These are phyloP conservation scores for Bibio marci DNA, from an alignment of 2,888 invertebrate species.

Conservation along the genomic window DNA sequence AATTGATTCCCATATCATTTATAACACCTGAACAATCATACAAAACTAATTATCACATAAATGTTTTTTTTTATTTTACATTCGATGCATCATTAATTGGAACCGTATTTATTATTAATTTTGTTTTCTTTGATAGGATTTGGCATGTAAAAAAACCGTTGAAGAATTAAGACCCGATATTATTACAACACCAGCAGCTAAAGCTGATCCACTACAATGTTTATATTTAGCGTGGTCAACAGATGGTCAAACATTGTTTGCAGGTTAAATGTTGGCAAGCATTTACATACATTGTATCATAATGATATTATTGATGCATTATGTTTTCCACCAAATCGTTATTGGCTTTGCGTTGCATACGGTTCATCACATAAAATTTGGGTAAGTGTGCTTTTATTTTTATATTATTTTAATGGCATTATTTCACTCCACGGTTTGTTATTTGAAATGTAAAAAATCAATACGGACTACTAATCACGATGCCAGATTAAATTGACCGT, in stretches of 20 bases:
- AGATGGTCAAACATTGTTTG: slow-evolving; percentile 96
- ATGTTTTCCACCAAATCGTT: slow-evolving; percentile 98
- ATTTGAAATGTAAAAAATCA: not conserved
- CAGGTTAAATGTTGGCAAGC: slow-evolving; percentile 99
- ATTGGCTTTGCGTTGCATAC: slow-evolving; percentile 98
- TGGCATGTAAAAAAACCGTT: slow-evolving; percentile 98
- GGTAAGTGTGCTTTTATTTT: slow-evolving; percentile 43
- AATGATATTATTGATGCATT: slow-evolving; percentile 96
- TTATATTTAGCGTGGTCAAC: slow-evolving; percentile 97
- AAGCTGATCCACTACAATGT: slow-evolving; percentile 89
- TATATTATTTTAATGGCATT: slow-evolving; percentile 1
- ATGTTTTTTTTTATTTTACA: no score
- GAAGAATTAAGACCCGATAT: slow-evolving; percentile 97
- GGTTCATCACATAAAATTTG: slow-evolving; percentile 98
- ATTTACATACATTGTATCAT: slow-evolving; percentile 95
- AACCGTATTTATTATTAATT: not conserved
- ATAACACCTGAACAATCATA: slow-evolving; percentile 5
- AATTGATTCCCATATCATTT: not conserved
- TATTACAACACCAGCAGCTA: slow-evolving; percentile 55
- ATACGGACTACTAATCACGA: slow-evolving; percentile 1
- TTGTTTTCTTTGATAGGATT: slow-evolving; percentile 42
- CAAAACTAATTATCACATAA: no score
- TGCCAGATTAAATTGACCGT: slow-evolving; percentile 3
- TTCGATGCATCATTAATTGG: not conserved
- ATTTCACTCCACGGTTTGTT: slow-evolving; percentile 3